phyloP scores from a whole-genome alignment of 2,113 vertebrate species.

The Irena cyanogastra region DNA sequence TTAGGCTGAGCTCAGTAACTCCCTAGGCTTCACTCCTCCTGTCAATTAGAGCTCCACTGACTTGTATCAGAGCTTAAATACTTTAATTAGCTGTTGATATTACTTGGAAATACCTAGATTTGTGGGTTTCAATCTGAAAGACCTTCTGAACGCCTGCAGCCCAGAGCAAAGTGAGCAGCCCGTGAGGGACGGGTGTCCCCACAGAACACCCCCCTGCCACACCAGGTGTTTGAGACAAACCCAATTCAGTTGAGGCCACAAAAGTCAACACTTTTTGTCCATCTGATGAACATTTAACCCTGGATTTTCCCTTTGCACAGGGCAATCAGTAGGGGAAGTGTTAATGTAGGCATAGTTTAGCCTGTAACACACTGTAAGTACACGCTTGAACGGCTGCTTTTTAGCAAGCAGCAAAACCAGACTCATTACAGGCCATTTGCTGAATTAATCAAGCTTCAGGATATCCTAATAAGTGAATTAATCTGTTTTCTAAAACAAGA shows the following conservation, averaged over 20 bases:
- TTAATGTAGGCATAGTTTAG: not conserved
- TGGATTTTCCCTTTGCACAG: not conserved
- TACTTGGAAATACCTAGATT: not conserved
- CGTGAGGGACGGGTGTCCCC: accelerated
- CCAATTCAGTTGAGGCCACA: not conserved
- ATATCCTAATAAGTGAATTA: slow-evolving; percentile 27
- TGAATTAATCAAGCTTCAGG: slow-evolving; percentile 40
- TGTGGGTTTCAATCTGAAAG: not conserved
- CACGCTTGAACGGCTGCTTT: not conserved
- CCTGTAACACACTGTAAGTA: not conserved
- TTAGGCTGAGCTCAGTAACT: not conserved
- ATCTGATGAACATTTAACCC: not conserved
- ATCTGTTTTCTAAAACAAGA: slow-evolving; percentile 22
- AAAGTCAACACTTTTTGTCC: not conserved
- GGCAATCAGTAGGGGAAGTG: not conserved
- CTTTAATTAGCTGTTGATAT: not conserved
- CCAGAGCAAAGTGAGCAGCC: not conserved
- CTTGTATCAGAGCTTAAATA: not conserved
- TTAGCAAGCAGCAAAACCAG: not conserved
- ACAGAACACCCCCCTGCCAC: not conserved
- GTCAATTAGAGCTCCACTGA: not conserved
- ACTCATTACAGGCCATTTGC: slow-evolving; percentile 13
- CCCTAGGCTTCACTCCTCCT: not conserved
- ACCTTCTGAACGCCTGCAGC: not conserved
- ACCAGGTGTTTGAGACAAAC: not conserved